Base-by-base conservation (phyloP, 2,888 invertebrate species). In the Linyphia triangularis region DNA sequence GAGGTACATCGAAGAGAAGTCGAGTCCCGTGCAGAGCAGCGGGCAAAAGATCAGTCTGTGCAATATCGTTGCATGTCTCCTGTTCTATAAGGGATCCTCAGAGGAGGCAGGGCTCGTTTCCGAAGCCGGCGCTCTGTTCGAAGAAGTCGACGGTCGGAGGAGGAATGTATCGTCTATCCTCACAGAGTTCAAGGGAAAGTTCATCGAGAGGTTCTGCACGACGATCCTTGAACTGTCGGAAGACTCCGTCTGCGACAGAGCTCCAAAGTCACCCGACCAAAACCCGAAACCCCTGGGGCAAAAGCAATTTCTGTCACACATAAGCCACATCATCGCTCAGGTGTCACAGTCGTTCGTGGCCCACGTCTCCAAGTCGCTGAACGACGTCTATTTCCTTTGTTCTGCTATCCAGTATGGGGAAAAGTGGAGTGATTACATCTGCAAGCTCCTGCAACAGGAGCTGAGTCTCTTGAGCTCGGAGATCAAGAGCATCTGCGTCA, bases 261-360 rank as follows among this genome's bases (percentile, higher is more conserved):
- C 30, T n/a, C 73, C 22, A 24, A 88, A 88, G 40, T 28, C 61
- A 3, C 30, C n/a, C n/a, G 83, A 83, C 22, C 75, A 88, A 33
- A 81, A 88, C 26, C n/a, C 73, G 7, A 65, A 82, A 24, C 88
- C 83, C n/a, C 30, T 88, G 22, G 88, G 88, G 0, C 88, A 88
- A 63, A 88, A 88, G n/a, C 89, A 89, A 22, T 89, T 89, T 28
- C 59, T 89, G 13, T 78, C 83, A 7, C 89, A 89, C 40, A 88
- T 88, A 70, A 88, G 83, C 78, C 88, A 88, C 83, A 84, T 89
- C n/a, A 84, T 89, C 10, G 30, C 84, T 13, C 89, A 89, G 19
- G 89, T 89, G n/a, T 84, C 89, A 7, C 78, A 84, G 30, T 78
- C 84, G 24, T 89, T 89, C 30, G 70, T 84, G 37, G 67, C 78